These are phyloP conservation scores for Palaemon carinicauda DNA, from an alignment of 1,140 invertebrate species.

Conservation along the genomic window DNA sequence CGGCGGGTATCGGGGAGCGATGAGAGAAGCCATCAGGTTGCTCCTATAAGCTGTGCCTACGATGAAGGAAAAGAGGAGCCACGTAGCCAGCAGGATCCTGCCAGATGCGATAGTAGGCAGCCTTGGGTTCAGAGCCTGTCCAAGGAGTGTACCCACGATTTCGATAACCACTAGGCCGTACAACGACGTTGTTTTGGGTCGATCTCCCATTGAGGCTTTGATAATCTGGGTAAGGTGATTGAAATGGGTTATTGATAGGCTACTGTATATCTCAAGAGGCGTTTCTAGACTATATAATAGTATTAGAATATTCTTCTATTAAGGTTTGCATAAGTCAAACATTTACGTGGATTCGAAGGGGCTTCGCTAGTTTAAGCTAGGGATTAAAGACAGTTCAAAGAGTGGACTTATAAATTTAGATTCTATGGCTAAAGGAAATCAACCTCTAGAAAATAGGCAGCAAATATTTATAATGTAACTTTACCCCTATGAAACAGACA, in stretches of 20 bases:
- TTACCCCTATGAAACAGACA: neutral
- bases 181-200: neutral
- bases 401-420: too few relatives aligned
- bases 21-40: conserved; percentile 15
- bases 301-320: too few relatives aligned
- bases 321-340: too few relatives aligned
- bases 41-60: neutral
- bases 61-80: conserved; percentile 9
- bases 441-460: neutral
- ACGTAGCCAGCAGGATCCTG: neutral
- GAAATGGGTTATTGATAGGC: too few relatives aligned
- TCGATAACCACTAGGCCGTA: too few relatives aligned
- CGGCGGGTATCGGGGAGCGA: neutral
- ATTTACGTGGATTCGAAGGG: too few relatives aligned
- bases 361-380: too few relatives aligned
- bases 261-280: too few relatives aligned
- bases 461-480: neutral
- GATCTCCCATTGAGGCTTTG: neutral
- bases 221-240: neutral
- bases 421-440: too few relatives aligned
- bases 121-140: neutral
- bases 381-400: too few relatives aligned
- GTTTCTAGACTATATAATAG: too few relatives aligned
- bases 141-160: neutral
- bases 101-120: neutral